Evolutionary conservation across 2,888 invertebrate genomes (phyloP).

Genomic region (Podabrus alpinus): DNA sequence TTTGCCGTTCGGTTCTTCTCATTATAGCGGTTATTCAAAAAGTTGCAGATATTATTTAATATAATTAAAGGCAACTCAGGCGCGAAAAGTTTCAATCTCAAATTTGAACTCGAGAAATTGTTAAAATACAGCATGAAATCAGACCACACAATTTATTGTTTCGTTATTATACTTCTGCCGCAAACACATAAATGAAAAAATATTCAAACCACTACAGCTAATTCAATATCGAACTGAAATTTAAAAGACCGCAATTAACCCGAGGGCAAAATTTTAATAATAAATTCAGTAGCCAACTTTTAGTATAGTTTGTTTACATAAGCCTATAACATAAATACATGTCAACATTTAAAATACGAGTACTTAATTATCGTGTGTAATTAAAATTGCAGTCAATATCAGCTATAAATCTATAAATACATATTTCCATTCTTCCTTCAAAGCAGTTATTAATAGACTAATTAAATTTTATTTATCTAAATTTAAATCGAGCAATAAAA

Average conservation of each 20-base stretch:
- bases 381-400: constrained; percentile 8
- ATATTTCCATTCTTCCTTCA: neutral
- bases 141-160: neutral
- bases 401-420: neutral
- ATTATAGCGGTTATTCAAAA: neutral
- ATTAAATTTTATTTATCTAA: neutral
- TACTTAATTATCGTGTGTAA: constrained; percentile 8
- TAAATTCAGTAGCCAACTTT: neutral
- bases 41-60: neutral
- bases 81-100: neutral
- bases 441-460: constrained; percentile 5
- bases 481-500: neutral
- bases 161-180: neutral
- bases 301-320: neutral
- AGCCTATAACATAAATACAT: constrained; percentile 12
- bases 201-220: neutral
- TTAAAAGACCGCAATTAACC: neutral
- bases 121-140: too few species aligned
- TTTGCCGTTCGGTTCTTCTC: too few species aligned
- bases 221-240: neutral
- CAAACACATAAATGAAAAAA: neutral
- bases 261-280: neutral
- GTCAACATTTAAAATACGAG: constrained; percentile 13
- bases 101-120: neutral
- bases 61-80: neutral